Conservation (phyloP, 2,797 vertebrate genomes). For the Cetoscarus ocellatus region DNA sequence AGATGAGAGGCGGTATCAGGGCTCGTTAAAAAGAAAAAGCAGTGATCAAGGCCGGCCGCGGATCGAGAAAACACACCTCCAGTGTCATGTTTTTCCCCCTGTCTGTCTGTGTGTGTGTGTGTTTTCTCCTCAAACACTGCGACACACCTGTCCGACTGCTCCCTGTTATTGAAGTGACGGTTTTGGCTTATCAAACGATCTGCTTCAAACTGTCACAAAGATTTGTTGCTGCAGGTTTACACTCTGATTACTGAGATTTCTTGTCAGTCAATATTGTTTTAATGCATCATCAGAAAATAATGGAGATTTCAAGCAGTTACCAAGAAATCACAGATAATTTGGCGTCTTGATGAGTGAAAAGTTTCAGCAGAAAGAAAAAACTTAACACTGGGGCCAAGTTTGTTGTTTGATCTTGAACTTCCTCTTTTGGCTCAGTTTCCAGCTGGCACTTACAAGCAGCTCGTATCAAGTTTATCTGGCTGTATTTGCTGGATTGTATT, state of each 20-base stretch:
- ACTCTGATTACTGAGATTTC: slow-evolving; percentile 33
- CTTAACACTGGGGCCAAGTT: slow-evolving; percentile 13
- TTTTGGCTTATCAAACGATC: slow-evolving; percentile 76
- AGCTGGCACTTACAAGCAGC: slow-evolving; percentile 1
- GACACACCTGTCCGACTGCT: slow-evolving; percentile 61
- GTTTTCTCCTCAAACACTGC: slow-evolving; percentile 23
- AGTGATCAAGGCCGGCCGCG: slow-evolving; percentile 64
- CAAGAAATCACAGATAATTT: slow-evolving; percentile 23
- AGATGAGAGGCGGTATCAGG: slow-evolving; percentile 67
- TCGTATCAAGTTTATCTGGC: background rate
- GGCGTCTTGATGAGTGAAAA: background rate
- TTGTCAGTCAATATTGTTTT: background rate
- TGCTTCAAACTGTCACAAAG: slow-evolving; percentile 64
- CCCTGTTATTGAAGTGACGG: slow-evolving; percentile 55
- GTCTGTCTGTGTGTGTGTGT: slow-evolving; percentile 22
- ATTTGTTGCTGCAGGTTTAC: slow-evolving; percentile 20
- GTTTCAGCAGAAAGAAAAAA: background rate
- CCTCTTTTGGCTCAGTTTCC: slow-evolving; percentile 32
- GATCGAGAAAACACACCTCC: slow-evolving; percentile 35
- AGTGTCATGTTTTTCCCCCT: slow-evolving; percentile 40
- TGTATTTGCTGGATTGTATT: slow-evolving; percentile 28
- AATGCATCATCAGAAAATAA: background rate
- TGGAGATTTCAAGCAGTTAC: background rate
- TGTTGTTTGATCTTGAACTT: slow-evolving; percentile 19
- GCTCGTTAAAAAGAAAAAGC: slow-evolving; percentile 54